A percentile compares a stretch with the other conserved stretches of the same genome.
Conservation (phyloP, 2,888 invertebrate genomes). For the Junonia oenone region DNA sequence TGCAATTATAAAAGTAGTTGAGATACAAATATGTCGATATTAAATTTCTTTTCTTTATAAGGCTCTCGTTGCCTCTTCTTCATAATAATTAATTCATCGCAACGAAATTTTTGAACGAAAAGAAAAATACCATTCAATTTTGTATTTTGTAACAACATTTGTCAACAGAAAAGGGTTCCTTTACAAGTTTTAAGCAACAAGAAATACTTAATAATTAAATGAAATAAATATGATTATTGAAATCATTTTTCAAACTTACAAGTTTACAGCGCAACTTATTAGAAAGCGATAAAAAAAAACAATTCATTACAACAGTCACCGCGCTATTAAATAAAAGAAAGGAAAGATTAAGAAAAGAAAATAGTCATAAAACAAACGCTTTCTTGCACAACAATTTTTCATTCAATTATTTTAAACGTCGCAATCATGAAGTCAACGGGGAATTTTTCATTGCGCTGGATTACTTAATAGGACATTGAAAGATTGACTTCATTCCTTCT, state of each 20-base stretch:
- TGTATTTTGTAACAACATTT: no score
- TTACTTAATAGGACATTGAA: slow-evolving; percentile 1
- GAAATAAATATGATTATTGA: no score
- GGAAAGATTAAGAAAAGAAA: neutral
- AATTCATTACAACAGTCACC: no score
- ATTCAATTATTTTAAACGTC: neutral
- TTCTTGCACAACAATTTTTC: neutral
- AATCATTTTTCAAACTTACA: no score
- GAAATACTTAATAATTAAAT: no score
- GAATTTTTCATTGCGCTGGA: neutral
- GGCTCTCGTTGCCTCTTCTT: neutral
- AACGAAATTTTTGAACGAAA: neutral
- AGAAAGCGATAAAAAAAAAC: no score
- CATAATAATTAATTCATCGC: neutral
- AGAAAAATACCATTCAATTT: no score
- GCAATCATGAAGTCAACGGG: neutral
- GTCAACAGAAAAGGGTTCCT: no score
- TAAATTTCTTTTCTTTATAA: neutral
- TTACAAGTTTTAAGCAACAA: no score
- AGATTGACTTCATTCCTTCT: neutral
- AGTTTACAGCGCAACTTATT: no score
- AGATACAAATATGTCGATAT: neutral
- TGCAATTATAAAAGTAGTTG: neutral
- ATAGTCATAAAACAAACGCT: neutral
- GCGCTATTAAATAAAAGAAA: no score